Conservation (phyloP, 2,888 invertebrate genomes). For the Magallana nippona region DNA sequence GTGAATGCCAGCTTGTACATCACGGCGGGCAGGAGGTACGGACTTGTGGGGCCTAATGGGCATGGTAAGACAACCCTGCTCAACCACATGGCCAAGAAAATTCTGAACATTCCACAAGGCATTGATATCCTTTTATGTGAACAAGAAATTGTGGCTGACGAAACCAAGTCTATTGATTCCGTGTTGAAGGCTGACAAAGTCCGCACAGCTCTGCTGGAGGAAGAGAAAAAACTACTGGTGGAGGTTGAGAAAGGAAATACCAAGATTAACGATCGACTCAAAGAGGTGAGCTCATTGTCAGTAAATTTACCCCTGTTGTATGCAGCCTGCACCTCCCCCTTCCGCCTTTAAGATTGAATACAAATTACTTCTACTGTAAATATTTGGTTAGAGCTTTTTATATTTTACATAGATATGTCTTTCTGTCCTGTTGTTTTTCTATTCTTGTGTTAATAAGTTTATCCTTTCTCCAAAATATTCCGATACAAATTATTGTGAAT, state of each 20-base stretch:
- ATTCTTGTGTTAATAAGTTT: no score
- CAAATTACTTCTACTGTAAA: no score
- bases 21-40: slow-evolving; percentile 95
- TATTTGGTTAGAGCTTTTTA: no score
- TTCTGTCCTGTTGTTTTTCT: no score
- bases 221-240: slow-evolving; percentile 91
- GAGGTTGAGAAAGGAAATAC: slow-evolving; percentile 81
- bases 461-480: no score
- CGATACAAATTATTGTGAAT: no score
- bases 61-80: slow-evolving; percentile 99
- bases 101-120: slow-evolving; percentile 95
- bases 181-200: slow-evolving; percentile 96
- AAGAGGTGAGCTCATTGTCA: slow-evolving; percentile 82
- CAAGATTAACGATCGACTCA: slow-evolving; percentile 83
- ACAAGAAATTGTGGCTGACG: slow-evolving; percentile 97
- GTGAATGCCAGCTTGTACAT: slow-evolving; percentile 96
- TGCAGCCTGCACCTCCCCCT: no score
- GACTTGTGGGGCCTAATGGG: slow-evolving; percentile 98
- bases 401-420: no score
- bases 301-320: not conserved
- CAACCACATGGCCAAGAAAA: slow-evolving; percentile 93
- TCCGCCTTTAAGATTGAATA: no score
- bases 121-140: slow-evolving; percentile 98
- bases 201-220: slow-evolving; percentile 89
- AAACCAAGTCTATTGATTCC: slow-evolving; percentile 94